Conservation (phyloP, 2,113 vertebrate genomes). For the Hippocampus barbouri region DNA sequence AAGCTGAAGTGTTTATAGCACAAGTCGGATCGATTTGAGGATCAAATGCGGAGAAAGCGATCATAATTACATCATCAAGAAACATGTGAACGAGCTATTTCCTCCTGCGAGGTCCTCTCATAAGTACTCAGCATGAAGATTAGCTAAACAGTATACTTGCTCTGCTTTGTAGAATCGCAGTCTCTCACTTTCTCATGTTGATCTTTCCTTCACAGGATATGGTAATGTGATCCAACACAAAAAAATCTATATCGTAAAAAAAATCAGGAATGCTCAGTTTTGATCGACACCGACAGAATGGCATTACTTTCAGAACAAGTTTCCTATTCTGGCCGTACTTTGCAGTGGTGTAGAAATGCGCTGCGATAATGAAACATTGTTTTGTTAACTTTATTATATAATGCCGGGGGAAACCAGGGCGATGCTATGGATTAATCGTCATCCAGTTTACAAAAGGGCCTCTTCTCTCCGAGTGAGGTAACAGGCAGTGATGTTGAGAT, state of each 20-base stretch:
- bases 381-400: too few species aligned
- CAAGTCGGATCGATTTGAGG: neutral
- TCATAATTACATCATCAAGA: neutral
- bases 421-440: too few species aligned
- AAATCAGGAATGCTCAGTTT: neutral
- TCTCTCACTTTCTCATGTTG: too few species aligned
- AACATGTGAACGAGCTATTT: neutral
- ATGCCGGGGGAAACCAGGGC: too few species aligned
- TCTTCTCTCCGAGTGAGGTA: too few species aligned
- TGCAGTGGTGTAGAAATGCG: too few species aligned
- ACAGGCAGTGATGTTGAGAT: too few species aligned
- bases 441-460: too few species aligned
- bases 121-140: neutral
- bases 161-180: too few species aligned
- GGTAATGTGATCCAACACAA: neutral
- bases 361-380: too few species aligned
- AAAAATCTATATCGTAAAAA: neutral
- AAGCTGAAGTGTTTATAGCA: constrained; percentile 3
- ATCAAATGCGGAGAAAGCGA: neutral
- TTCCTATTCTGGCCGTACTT: too few species aligned
- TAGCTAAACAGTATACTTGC: neutral
- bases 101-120: neutral
- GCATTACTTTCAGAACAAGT: neutral
- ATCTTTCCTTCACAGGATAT: neutral
- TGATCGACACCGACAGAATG: neutral